These are phyloP conservation scores for Zeus faber DNA, from an alignment of 2,113 vertebrate genomes.

Conservation along the genomic window DNA sequence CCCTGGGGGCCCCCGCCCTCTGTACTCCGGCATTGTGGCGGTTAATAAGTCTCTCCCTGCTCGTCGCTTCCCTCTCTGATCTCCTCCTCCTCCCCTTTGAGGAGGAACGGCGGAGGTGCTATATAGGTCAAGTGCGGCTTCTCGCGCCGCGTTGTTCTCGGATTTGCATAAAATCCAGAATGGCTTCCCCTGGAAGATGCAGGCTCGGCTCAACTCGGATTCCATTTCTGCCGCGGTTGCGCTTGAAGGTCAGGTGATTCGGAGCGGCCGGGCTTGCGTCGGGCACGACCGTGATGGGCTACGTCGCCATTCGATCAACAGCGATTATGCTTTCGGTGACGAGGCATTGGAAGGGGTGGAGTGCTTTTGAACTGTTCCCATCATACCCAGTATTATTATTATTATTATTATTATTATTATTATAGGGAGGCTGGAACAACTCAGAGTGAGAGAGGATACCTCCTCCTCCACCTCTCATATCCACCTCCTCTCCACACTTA, in stretches of 20 bases:
- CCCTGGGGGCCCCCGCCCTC: too few relatives aligned
- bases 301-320: too few relatives aligned
- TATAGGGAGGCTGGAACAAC: constrained; percentile 25
- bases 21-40: too few relatives aligned
- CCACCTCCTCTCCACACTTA: too few relatives aligned
- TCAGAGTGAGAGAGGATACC: background rate
- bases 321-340: too few relatives aligned
- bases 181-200: constrained; percentile 19
- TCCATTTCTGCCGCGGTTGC: constrained; percentile 1
- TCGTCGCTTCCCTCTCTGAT: constrained; percentile 23
- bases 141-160: constrained; percentile 35
- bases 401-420: constrained; percentile 46
- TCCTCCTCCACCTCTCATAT: too few relatives aligned
- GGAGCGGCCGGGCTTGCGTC: too few relatives aligned
- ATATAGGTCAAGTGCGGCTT: constrained; percentile 70
- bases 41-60: background rate
- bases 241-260: too few relatives aligned
- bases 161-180: constrained; percentile 62
- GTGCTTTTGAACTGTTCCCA: too few relatives aligned
- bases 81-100: constrained; percentile 46
- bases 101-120: constrained; percentile 50
- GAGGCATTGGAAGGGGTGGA: background rate
- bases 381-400: too few relatives aligned
- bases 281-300: too few relatives aligned
- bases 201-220: constrained; percentile 15